Evolutionary conservation across 2,113 vertebrate species (phyloP).

Genomic region (Aegithalos caudatus): DNA sequence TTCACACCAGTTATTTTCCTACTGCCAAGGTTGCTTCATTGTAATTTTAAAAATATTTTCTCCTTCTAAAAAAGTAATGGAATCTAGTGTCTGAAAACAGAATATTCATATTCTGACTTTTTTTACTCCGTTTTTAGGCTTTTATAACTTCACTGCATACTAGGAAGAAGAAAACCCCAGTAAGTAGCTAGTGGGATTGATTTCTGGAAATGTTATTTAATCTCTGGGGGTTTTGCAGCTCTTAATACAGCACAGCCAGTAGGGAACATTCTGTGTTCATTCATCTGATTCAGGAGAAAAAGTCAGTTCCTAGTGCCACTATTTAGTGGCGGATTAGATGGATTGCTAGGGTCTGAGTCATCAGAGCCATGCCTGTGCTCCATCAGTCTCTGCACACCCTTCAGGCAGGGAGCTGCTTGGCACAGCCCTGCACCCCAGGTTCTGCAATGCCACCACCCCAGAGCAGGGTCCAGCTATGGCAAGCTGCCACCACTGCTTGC

Average conservation of each 20-base stretch:
- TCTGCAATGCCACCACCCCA: background rate
- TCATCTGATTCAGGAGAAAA: background rate
- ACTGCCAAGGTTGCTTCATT: background rate
- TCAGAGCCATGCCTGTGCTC: background rate
- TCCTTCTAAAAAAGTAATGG: background rate
- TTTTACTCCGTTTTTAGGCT: background rate
- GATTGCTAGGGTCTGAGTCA: background rate
- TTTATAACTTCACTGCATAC: background rate
- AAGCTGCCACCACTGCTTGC: background rate
- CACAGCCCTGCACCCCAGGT: accelerated
- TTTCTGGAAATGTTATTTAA: background rate
- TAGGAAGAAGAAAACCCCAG: background rate
- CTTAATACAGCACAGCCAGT: background rate
- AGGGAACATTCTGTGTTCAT: background rate
- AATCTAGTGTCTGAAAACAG: background rate
- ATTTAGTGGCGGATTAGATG: background rate
- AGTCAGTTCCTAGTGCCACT: background rate
- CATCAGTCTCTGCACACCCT: background rate
- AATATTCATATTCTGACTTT: background rate
- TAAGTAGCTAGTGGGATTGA: background rate
- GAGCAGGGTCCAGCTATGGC: background rate
- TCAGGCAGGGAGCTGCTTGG: accelerated
- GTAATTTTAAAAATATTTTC: background rate
- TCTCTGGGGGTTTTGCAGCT: background rate
- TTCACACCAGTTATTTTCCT: background rate